Base-by-base conservation (phyloP, 2,888 invertebrate genomes). In the Hydrotaea diabolus region DNA sequence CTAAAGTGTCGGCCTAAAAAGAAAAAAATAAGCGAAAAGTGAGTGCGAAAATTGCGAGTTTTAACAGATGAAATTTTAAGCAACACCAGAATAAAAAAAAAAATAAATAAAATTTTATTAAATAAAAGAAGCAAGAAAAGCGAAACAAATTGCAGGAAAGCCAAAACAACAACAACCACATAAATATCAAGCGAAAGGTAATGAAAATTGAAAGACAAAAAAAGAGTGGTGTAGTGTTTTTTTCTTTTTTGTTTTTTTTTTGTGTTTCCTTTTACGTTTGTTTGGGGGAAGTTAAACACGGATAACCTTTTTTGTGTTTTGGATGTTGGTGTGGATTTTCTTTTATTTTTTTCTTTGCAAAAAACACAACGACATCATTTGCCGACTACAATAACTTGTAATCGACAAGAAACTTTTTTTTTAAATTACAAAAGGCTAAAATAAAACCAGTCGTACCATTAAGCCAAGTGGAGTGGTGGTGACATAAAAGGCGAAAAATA, bases 401-500 rank as follows among this genome's bases (percentile, higher is more conserved):
- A 31, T n/a, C 31, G 62, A n/a, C n/a, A 31, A n/a, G 49, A n/a
- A 49, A 26, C 26, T 59, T 15, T 31, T 17, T 62, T 31, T 26
- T 31, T 62, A 62, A 62, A 31, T 31, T 17, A 15, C n/a, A 26
- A 59, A 26, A 59, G 26, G n/a, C 11, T 59, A 59, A 26, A 43
- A 43, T 13, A 13, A 59, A n/a, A 59, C 13, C 59, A 31, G 62
- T 62, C 31, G 9, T 39, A 39, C 39, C 39, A 19, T 62, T 23
- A 39, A 39, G 9, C 31, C 31, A 4, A 31, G 39, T 13, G 13
- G 39, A 31, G 39, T 13, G 13, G 39, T 62, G 62, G 62, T 69
- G 69, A 69, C 69, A 69, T 69, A 69, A 69, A 69, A 69, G 69
- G 69, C 46, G 23, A 69, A 43, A 46, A 43, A 69, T 69, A 66